Base-by-base conservation (phyloP, 2,797 vertebrate genomes). In the Macroramphosus scolopax region DNA sequence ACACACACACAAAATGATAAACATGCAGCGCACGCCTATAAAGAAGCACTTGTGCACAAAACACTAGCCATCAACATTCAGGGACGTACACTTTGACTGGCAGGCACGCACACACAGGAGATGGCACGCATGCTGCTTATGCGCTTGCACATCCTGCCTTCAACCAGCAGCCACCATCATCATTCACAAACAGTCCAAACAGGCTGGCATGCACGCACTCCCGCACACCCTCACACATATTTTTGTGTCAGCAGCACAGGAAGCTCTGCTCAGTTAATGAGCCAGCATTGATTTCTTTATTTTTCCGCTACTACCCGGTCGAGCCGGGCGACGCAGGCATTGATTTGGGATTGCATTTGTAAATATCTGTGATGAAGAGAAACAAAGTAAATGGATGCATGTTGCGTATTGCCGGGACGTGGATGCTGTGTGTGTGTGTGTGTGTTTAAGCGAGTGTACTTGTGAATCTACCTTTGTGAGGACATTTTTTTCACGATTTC, bases 231-330 rank as follows among this genome's bases (percentile, higher is more conserved):
- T 8, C n/a, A 28, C 13, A 49, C 45, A 38, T 37, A 51, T 72
- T 68, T 78, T 68, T 63, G 61, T 62, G 58, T 70, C 66, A 63
- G 63, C n/a, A 30, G 67, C 55, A 63, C 60, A 77, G 68, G 59
- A 81, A 72, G 76, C 75, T 47, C 49, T 53, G 70, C 56, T 72
- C 63, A 54, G 63, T 75, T 84, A 88, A 86, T 83, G 80, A 79
- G 75, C 60, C 69, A 51, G 57, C 77, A 87, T 84, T 83, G 83
- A 87, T 86, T 86, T 78, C 71, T 78, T 81, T 81, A 75, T 79
- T 81, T 81, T 77, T 68, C 69, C 59, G 51, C 74, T 44, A 61
- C 60, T 42, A 52, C 61, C 68, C 35, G 46, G 80, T 75, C 70
- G 68, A 61, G 64, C 70, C 68, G 49, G 46, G 55, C 48, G 47